Evolutionary conservation across 2,888 invertebrate genomes (phyloP).

Genomic region (Bembecia ichneumoniformis): DNA sequence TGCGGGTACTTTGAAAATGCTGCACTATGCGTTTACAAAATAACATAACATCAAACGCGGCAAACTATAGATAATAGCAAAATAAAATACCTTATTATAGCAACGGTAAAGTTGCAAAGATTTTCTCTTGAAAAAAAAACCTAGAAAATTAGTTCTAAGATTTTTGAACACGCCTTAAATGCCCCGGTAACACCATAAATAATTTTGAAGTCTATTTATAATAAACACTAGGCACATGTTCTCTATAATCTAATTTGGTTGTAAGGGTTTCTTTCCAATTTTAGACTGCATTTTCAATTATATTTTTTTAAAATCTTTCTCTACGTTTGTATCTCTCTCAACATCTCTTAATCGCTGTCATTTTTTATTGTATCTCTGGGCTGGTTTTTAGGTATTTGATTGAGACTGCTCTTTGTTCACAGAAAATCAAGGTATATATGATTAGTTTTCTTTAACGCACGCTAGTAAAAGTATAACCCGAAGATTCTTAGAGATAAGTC

Average conservation of each 20-base stretch:
- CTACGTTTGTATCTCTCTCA: slow-evolving; percentile 22
- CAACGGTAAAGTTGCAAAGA: slow-evolving; percentile 28
- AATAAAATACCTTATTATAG: slow-evolving; percentile 26
- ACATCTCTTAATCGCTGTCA: slow-evolving; percentile 12
- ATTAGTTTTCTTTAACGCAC: slow-evolving; percentile 32
- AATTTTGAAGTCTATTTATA: slow-evolving; percentile 19
- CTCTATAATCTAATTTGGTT: slow-evolving; percentile 1
- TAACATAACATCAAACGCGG: background rate
- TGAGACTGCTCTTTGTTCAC: slow-evolving; percentile 11
- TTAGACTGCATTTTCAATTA: slow-evolving; percentile 22
- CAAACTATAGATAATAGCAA: slow-evolving; percentile 12
- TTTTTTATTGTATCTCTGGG: background rate
- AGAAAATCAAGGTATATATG: no score
- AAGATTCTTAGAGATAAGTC: no score
- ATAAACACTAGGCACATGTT: slow-evolving; percentile 22
- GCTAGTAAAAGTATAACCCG: no score
- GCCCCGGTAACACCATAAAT: slow-evolving; percentile 27
- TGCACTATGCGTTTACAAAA: no score
- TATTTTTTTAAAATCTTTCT: slow-evolving; percentile 17
- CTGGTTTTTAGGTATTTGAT: slow-evolving; percentile 3
- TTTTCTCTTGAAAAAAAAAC: slow-evolving; percentile 30
- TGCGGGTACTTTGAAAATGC: no score
- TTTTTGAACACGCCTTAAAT: slow-evolving; percentile 40
- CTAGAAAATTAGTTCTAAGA: slow-evolving; percentile 21
- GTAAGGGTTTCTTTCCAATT: slow-evolving; percentile 8